phyloP scores from a whole-genome alignment of 2,797 vertebrate species.

The Rachycentron canadum region DNA sequence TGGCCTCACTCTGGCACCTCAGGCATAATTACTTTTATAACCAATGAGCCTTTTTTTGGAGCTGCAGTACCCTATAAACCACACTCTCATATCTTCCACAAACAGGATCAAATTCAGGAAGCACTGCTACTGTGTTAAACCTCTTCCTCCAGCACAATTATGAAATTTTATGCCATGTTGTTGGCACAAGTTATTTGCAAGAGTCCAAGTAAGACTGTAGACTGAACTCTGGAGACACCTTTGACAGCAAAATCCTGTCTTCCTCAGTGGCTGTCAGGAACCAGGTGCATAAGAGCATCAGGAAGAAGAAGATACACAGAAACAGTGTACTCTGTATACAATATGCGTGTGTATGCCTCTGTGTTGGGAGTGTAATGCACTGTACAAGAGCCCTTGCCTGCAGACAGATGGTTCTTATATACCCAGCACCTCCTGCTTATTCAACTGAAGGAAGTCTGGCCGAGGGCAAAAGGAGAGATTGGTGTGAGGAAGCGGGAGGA shows the following conservation, averaged over 20 bases:
- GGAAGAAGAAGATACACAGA: background rate
- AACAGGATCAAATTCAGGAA: constrained; percentile 56
- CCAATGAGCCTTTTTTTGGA: constrained; percentile 65
- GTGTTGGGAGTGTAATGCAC: constrained; percentile 25
- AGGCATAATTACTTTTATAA: constrained; percentile 78
- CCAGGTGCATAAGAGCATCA: constrained; percentile 29
- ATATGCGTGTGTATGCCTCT: constrained; percentile 18
- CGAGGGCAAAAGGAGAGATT: constrained; percentile 53
- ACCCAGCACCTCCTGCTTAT: constrained; percentile 60
- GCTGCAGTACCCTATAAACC: constrained; percentile 37
- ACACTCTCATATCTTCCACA: constrained; percentile 19
- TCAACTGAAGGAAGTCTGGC: constrained; percentile 64
- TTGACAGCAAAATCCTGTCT: constrained; percentile 54
- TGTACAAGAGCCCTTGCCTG: constrained; percentile 36
- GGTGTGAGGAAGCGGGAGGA: constrained; percentile 19
- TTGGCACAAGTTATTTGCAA: constrained; percentile 21
- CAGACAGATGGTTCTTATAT: constrained; percentile 75
- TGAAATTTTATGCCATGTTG: constrained; percentile 26
- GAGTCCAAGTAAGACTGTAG: constrained; percentile 42
- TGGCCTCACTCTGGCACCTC: constrained; percentile 76
- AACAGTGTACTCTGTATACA: constrained; percentile 10
- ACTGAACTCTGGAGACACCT: constrained; percentile 45
- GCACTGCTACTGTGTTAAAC: constrained; percentile 32
- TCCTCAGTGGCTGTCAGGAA: constrained; percentile 45
- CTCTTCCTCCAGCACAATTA: constrained; percentile 33